phyloP scores from a whole-genome alignment of 2,888 invertebrate genomes.

The Leptodirus hochenwartii region DNA sequence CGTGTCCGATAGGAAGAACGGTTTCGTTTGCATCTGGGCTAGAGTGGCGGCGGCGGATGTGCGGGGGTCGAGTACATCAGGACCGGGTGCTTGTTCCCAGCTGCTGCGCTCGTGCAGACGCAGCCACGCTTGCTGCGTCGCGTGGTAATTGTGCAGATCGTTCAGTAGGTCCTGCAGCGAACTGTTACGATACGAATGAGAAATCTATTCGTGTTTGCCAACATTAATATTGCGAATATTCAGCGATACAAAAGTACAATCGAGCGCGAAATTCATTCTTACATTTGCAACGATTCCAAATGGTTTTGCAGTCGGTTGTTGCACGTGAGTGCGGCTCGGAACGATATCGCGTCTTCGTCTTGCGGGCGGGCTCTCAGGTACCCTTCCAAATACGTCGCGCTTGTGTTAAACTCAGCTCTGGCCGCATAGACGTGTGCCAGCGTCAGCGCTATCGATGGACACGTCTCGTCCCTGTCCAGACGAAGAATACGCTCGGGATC shows the following conservation, averaged over 20 bases:
- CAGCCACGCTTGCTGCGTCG: conserved; percentile 40
- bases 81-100: conserved; percentile 34
- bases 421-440: conserved; percentile 58
- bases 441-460: too few relatives aligned
- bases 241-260: too few relatives aligned
- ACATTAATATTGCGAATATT: not conserved
- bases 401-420: conserved; percentile 46
- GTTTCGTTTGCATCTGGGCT: too few relatives aligned
- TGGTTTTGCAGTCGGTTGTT: conserved; percentile 43
- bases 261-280: too few relatives aligned
- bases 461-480: too few relatives aligned
- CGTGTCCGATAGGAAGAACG: too few relatives aligned
- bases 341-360: conserved; percentile 39
- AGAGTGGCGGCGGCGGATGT: too few relatives aligned
- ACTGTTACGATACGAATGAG: conserved; percentile 23
- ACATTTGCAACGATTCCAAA: conserved; percentile 46
- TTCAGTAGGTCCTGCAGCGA: conserved; percentile 39
- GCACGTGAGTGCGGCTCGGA: conserved; percentile 48
- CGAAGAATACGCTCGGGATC: too few relatives aligned
- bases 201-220: conserved; percentile 4
- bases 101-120: conserved; percentile 36
- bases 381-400: conserved; percentile 41
- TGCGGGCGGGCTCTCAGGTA: conserved; percentile 43
- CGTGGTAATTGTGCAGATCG: conserved; percentile 44
- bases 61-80: too few relatives aligned